Evolutionary conservation across 2,888 invertebrate species (phyloP).

Genomic region (Agrilus mali): DNA sequence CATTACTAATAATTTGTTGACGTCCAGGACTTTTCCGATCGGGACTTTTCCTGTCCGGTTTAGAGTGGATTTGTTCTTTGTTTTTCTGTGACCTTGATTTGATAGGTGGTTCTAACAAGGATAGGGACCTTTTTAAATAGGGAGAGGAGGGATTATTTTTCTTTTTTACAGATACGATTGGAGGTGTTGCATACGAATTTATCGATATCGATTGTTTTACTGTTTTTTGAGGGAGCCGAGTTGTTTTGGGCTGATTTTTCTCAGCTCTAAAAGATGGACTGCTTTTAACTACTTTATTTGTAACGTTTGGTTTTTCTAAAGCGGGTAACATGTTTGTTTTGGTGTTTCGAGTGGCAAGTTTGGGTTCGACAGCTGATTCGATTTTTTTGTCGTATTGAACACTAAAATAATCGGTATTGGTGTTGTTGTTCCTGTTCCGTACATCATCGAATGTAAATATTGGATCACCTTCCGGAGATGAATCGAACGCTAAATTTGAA

Average conservation of each 20-base stretch:
- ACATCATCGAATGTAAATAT: neutral
- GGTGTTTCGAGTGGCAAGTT: slow-evolving; percentile 18
- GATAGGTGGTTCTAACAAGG: slow-evolving; percentile 38
- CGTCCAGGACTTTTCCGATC: slow-evolving; percentile 29
- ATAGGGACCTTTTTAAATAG: slow-evolving; percentile 43
- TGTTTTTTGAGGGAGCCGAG: slow-evolving; percentile 24
- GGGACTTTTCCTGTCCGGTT: slow-evolving; percentile 33
- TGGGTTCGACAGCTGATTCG: slow-evolving; percentile 23
- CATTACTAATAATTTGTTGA: slow-evolving; percentile 17
- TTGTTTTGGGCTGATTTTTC: too few relatives aligned
- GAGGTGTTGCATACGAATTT: too few relatives aligned
- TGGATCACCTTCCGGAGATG: too few relatives aligned
- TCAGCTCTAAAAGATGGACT: neutral
- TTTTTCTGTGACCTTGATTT: slow-evolving; percentile 28
- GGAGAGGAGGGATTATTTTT: slow-evolving; percentile 25
- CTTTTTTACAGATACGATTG: slow-evolving; percentile 14
- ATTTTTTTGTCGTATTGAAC: slow-evolving; percentile 40
- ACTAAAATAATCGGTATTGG: slow-evolving; percentile 35
- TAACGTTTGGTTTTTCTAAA: neutral
- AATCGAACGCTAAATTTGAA: slow-evolving; percentile 20
- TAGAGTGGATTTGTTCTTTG: slow-evolving; percentile 25
- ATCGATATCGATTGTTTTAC: neutral
- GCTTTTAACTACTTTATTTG: slow-evolving; percentile 5
- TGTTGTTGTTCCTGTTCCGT: slow-evolving; percentile 14
- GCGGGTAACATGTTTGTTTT: slow-evolving; percentile 11